Evolutionary conservation across 2,113 vertebrate species (phyloP).

Genomic region (Mionectes macconnelli): DNA sequence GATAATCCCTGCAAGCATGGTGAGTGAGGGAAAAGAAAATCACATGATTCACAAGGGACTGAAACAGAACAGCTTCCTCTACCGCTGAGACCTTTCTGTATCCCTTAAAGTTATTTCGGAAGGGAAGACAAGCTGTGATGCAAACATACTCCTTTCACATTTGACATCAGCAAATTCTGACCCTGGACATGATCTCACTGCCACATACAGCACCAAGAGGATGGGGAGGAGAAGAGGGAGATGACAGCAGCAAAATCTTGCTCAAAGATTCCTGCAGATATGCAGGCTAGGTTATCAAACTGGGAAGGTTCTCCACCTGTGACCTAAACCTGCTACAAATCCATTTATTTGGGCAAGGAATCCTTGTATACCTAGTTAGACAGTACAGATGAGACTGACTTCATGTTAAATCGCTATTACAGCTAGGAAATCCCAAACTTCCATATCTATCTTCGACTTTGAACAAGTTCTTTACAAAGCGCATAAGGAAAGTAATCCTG

Average conservation of each 20-base stretch:
- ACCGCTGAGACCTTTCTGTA: background rate
- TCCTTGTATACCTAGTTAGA: background rate
- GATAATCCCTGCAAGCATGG: background rate
- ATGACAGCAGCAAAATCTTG: background rate
- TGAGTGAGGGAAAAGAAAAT: background rate
- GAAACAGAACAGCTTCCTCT: background rate
- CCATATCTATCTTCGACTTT: background rate
- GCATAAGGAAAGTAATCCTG: background rate
- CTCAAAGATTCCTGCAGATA: background rate
- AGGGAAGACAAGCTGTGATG: background rate
- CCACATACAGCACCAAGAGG: background rate
- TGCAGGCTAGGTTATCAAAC: background rate
- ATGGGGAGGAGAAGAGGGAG: background rate
- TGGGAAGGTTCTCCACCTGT: background rate
- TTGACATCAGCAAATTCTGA: background rate
- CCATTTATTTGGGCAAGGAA: background rate
- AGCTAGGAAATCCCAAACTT: background rate
- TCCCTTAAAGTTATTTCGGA: background rate
- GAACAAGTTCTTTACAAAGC: background rate
- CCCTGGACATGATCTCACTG: background rate
- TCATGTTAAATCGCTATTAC: background rate
- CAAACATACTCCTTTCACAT: background rate
- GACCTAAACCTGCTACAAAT: background rate
- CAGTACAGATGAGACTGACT: background rate
- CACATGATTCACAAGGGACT: background rate